Percentiles rank a stretch among this genome's conserved stretches.
Evolutionary conservation across 53 echinoderm and acorn worm species (phyloP).

Genomic region (Echinarachnius parma): DNA sequence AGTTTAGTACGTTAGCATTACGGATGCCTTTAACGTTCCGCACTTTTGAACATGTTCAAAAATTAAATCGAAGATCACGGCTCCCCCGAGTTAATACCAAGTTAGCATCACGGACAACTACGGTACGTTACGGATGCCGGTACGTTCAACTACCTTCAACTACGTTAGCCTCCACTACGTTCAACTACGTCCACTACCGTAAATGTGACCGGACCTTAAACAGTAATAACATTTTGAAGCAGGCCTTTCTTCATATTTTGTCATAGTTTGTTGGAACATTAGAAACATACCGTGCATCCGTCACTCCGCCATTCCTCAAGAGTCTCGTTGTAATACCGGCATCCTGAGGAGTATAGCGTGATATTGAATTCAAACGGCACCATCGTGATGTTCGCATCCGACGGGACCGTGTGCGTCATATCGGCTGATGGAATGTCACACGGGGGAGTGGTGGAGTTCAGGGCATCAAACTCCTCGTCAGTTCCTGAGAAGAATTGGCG

Average conservation of each 20-base stretch:
- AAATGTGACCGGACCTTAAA: too few relatives aligned
- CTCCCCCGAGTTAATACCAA: too few relatives aligned
- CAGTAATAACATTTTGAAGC: too few relatives aligned
- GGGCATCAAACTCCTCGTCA: constrained; percentile 9
- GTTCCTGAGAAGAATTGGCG: background rate
- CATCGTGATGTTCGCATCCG: background rate
- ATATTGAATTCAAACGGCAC: constrained; percentile 11
- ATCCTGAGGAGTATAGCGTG: constrained; percentile 40
- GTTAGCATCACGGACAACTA: too few relatives aligned
- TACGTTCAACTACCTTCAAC: too few relatives aligned
- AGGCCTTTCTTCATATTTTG: background rate
- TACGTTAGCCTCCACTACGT: too few relatives aligned
- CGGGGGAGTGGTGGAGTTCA: background rate
- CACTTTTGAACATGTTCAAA: too few relatives aligned
- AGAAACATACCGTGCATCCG: constrained; percentile 46
- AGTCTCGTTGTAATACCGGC: constrained; percentile 52
- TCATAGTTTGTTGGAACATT: background rate
- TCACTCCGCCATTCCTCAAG: constrained; percentile 33
- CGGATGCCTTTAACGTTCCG: too few relatives aligned
- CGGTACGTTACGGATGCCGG: too few relatives aligned
- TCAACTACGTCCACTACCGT: too few relatives aligned
- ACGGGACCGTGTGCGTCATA: background rate
- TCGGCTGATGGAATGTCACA: background rate
- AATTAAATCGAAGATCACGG: too few relatives aligned
- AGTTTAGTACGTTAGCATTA: too few relatives aligned